phyloP scores from a whole-genome alignment of 2,113 vertebrate genomes.

The Anarrhichthys ocellatus region DNA sequence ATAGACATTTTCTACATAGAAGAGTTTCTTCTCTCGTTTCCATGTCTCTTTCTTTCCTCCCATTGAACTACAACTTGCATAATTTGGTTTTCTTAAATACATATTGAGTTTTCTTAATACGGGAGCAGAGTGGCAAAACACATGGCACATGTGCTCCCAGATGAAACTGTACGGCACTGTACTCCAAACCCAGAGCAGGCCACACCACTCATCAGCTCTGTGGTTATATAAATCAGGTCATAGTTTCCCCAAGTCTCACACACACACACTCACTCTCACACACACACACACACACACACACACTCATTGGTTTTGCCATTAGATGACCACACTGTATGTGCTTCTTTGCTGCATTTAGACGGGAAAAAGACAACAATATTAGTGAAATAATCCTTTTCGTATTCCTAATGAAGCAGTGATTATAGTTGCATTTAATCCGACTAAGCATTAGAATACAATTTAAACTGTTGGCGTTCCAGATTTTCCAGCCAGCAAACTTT shows the following conservation, averaged over 20 bases:
- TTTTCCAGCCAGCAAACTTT: not conserved
- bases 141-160: slow-evolving; percentile 30
- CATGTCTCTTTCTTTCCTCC: not conserved
- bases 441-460: not conserved
- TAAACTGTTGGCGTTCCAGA: not conserved
- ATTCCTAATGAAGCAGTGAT: not conserved
- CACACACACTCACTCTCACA: not conserved
- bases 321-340: slow-evolving; percentile 14
- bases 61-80: not conserved
- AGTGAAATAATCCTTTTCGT: not conserved
- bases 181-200: slow-evolving; percentile 17
- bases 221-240: slow-evolving; percentile 54
- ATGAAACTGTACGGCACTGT: slow-evolving; percentile 9
- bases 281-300: no score
- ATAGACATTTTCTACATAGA: not conserved
- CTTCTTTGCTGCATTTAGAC: slow-evolving; percentile 5
- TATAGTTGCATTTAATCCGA: not conserved
- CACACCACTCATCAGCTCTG: slow-evolving; percentile 33
- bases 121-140: slow-evolving; percentile 37
- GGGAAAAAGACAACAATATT: slow-evolving; percentile 4
- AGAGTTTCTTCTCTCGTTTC: not conserved
- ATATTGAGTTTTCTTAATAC: slow-evolving; percentile 37
- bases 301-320: slow-evolving; percentile 1
- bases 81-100: not conserved
- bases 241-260: slow-evolving; percentile 46